Evolutionary conservation across 2,888 invertebrate species (phyloP), one percentile per base, ranked within the genome.

Genomic region (Drosophila austrosaltans): DNA sequence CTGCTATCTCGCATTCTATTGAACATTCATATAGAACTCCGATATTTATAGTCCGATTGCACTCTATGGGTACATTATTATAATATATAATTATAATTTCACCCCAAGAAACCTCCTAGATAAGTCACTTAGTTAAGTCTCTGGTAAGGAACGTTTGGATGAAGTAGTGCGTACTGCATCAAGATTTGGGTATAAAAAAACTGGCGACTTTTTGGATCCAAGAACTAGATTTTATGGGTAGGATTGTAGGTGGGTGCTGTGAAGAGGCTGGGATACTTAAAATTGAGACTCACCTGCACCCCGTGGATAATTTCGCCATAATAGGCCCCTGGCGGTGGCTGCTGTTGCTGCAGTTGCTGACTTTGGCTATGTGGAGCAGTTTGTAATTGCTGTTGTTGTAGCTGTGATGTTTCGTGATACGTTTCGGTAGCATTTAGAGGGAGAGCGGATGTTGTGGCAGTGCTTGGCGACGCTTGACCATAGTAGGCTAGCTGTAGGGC

Each of bases 301-400:
- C 89, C 89, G 82, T 92, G 92, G 82, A 92, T 87, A 66, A 91
- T 90, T 78, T 92, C 92, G 76, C 91, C 91, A 70, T 91, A 92
- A 75, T 91, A 92, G 68, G 88, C 79, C 64, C 83, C 86, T 53
- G 87, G 75, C 64, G 89, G 69, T 53, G 73, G 66, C 53, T 74
- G 74, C 62, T 79, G 83, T 60, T 83, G 76, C 71, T 89, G 87
- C 63, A 81, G 86, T 59, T 81, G 78, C 71, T 89, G 89, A 78
- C 80, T 91, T 90, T 91, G 91, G 88, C 91, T 81, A 81, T 89
- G 91, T 81, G 90, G 89, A 84, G 90, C 87, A 84, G 81, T 83
- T 77, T 84, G 79, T 71, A 78, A 79, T 68, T 89, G 85, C 48
- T 48, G 48, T 48, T 48, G 54, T 54, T 54, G 54, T 22, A 54